Base-by-base conservation (phyloP, 2,888 invertebrate genomes). In the Drosophila barbarae region DNA sequence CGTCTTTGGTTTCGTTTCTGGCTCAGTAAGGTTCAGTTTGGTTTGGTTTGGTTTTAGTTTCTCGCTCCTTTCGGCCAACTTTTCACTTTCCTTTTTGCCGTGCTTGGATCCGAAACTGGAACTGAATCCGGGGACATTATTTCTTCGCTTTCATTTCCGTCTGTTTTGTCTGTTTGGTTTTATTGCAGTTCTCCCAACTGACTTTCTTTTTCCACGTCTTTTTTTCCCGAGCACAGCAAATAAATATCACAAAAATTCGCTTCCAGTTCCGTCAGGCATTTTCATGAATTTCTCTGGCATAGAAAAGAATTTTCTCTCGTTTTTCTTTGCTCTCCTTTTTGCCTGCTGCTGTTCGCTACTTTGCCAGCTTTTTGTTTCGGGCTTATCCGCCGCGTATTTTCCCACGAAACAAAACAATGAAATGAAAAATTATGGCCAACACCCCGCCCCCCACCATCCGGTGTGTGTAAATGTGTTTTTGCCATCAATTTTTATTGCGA, bases 401-500 rank as follows among this genome's bases (percentile, higher is more conserved):
- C 58, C 71, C 69, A 76, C 61, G 66, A 65, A 72, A 55, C 60
- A 76, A 82, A 81, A 83, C 84, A 85, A 77, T 74, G 84, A 83
- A 83, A 82, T 85, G 84, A 85, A 82, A 83, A 83, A 82, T 82
- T 82, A 85, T 80, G 60, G 72, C 80, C 59, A 52, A 66, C 76
- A 52, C 68, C 51, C 53, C 12, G 9, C 3, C 23, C 13, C 26
- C 7, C 28, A 7, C 26, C 34, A 42, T 39, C 46, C 28, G 41
- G 70, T 56, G 46, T 69, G 47, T 55, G 58, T 65, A 65, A 79
- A 83, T 81, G 83, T 81, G 76, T 80, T 83, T 85, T 77, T 70
- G 72, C 81, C 81, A 81, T 85, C 83, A 77, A 81, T 81, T 85
- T 81, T 81, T 85, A 81, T 83, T 73, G 81, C 80, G 55, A 83